Conservation (phyloP, 2,113 vertebrate genomes). For the Microtus pennsylvanicus region DNA sequence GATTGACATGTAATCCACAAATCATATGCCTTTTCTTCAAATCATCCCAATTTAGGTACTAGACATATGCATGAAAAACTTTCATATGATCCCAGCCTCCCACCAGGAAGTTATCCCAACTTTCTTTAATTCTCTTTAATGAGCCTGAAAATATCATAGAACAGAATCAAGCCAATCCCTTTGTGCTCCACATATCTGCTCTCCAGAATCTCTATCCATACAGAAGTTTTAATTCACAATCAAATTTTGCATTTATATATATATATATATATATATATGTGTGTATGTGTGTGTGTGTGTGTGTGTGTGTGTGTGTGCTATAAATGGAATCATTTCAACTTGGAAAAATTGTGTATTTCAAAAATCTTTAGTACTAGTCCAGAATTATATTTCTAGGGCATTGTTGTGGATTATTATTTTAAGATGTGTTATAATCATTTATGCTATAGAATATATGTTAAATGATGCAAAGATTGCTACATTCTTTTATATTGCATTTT, state of each 20-base stretch:
- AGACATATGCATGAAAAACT: not conserved
- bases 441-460: not conserved
- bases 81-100: not conserved
- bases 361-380: not conserved
- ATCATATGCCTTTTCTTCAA: not conserved
- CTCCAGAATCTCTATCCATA: not conserved
- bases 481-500: not conserved
- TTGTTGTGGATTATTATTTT: not conserved
- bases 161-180: not conserved
- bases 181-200: not conserved
- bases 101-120: not conserved
- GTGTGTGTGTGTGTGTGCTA: too few species aligned
- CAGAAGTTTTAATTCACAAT: not conserved
- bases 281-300: too few species aligned
- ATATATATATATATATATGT: fast-evolving
- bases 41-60: not conserved
- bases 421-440: not conserved
- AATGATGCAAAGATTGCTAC: not conserved
- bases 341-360: too few species aligned
- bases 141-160: not conserved
- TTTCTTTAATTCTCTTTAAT: not conserved
- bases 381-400: not conserved
- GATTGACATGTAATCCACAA: not conserved
- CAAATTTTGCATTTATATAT: not conserved
- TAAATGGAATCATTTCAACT: not conserved